Evolutionary conservation across 2,888 invertebrate genomes (phyloP).

Genomic region (Nycteola revayana): DNA sequence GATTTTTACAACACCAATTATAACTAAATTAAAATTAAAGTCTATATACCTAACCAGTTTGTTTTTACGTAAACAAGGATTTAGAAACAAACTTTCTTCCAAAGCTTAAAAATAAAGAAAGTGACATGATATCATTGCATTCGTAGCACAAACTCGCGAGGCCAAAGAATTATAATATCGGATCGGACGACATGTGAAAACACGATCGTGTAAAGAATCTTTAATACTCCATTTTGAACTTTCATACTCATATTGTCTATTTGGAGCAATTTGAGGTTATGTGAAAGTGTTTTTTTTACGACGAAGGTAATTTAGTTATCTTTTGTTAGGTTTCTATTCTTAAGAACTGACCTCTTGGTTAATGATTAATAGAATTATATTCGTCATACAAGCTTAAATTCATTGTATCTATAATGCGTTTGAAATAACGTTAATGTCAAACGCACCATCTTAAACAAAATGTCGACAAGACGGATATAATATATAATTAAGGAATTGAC

Average conservation of each 20-base stretch:
- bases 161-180: constrained; percentile 62
- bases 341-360: too few relatives aligned
- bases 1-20: too few relatives aligned
- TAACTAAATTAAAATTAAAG: too few relatives aligned
- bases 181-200: constrained; percentile 60
- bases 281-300: constrained; percentile 25
- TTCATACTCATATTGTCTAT: constrained; percentile 29
- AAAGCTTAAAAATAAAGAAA: constrained; percentile 46
- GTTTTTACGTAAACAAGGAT: not conserved
- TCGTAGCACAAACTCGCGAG: constrained; percentile 49
- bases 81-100: constrained; percentile 31
- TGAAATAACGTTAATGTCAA: too few relatives aligned
- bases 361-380: too few relatives aligned
- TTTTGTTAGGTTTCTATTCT: not conserved
- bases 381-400: not conserved
- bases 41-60: too few relatives aligned
- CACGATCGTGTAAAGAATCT: constrained; percentile 54
- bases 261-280: constrained; percentile 14
- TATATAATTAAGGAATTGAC: too few relatives aligned
- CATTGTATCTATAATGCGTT: too few relatives aligned
- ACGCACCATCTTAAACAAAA: too few relatives aligned
- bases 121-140: constrained; percentile 37
- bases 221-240: constrained; percentile 39
- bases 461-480: too few relatives aligned
- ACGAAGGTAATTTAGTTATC: not conserved